phyloP scores from a whole-genome alignment of 2,797 vertebrate genomes.

The Squalus acanthias region DNA sequence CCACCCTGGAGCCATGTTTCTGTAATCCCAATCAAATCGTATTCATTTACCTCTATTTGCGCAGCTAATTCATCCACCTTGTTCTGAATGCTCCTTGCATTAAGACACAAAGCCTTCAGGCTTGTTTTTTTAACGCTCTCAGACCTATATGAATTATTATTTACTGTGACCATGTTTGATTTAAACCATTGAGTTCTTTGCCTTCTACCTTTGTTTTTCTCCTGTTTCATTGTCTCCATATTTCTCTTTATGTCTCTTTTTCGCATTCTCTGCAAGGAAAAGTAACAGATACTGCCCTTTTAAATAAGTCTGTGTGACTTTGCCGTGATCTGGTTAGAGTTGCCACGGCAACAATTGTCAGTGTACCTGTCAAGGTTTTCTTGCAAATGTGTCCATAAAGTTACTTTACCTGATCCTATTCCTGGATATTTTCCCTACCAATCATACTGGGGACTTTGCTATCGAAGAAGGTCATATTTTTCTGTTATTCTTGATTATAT shows the following conservation, averaged over 20 bases:
- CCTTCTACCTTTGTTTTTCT: too few species aligned
- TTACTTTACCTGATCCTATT: not conserved
- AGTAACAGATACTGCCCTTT: not conserved
- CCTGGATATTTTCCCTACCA: not conserved
- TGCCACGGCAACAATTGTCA: not conserved
- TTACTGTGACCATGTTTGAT: too few species aligned
- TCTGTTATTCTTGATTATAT: not conserved
- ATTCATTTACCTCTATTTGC: too few species aligned
- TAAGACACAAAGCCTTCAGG: too few species aligned
- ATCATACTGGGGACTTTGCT: not conserved
- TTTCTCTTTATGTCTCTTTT: not conserved
- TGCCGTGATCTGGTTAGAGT: constrained; percentile 5
- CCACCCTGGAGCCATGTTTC: too few species aligned
- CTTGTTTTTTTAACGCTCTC: too few species aligned
- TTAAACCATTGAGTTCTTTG: too few species aligned
- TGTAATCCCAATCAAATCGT: too few species aligned
- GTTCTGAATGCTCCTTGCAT: too few species aligned
- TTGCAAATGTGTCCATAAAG: not conserved
- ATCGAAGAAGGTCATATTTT: not conserved
- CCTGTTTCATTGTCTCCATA: too few species aligned
- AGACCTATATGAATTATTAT: too few species aligned
- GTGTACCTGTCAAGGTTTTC: not conserved
- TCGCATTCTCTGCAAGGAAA: not conserved
- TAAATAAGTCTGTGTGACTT: not conserved
- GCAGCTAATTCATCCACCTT: too few species aligned